phyloP scores from a whole-genome alignment of 2,113 vertebrate genomes.

The Indicator maculatus region DNA sequence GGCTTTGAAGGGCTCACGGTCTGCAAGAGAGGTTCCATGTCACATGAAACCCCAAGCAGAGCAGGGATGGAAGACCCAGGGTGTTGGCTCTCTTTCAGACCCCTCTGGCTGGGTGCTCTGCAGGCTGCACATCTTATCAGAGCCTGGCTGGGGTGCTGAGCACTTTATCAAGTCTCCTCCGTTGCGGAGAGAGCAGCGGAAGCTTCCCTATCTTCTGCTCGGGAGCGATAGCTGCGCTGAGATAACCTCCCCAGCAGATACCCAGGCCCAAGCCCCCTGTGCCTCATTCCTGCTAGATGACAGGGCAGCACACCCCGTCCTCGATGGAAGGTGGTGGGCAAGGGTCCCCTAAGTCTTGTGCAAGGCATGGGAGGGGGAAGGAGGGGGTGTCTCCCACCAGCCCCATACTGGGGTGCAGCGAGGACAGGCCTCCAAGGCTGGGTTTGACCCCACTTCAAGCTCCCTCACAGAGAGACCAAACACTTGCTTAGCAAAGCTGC shows the following conservation, averaged over 20 bases:
- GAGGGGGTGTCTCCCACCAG: neutral
- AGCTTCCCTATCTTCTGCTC: neutral
- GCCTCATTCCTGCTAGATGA: neutral
- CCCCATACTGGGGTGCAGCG: fast-evolving
- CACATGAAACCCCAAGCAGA: fast-evolving
- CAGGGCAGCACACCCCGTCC: neutral
- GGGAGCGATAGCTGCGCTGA: neutral
- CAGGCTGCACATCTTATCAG: neutral
- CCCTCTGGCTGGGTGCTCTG: neutral
- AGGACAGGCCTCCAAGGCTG: neutral
- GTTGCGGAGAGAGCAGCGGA: neutral
- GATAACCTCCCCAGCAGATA: neutral
- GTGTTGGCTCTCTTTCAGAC: neutral
- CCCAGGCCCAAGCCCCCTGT: fast-evolving
- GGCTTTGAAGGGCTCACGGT: neutral
- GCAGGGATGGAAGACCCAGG: fast-evolving
- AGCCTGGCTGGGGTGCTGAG: neutral
- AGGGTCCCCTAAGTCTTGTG: neutral
- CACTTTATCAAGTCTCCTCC: neutral
- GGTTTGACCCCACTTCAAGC: neutral
- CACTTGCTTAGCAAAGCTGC: conserved; percentile 34
- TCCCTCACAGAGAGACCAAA: neutral
- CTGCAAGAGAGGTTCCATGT: too few relatives aligned
- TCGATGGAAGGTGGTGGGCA: fast-evolving
- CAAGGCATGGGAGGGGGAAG: fast-evolving